These are phyloP conservation scores for Chionoecetes opilio DNA, from an alignment of 1,140 invertebrate genomes.

Conservation along the genomic window DNA sequence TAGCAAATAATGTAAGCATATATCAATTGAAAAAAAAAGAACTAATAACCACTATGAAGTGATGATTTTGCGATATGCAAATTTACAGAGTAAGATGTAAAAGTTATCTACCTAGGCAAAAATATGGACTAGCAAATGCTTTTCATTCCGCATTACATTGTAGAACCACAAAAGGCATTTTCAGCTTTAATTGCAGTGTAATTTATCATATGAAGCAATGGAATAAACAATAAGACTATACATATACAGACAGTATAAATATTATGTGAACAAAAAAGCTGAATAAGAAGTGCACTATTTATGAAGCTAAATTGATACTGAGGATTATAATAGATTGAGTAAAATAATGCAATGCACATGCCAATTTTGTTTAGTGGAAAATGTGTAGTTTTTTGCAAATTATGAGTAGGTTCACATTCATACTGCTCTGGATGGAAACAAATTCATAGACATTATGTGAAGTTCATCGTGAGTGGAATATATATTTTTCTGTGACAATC, in stretches of 20 bases:
- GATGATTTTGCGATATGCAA: constrained; percentile 46
- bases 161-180: constrained; percentile 77
- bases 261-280: neutral
- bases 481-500: too few relatives aligned
- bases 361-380: neutral
- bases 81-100: constrained; percentile 56
- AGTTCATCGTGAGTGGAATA: neutral
- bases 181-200: constrained; percentile 47
- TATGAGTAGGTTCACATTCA: too few relatives aligned
- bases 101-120: constrained; percentile 74
- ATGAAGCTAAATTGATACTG: neutral
- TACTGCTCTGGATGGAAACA: neutral
- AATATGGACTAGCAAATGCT: constrained; percentile 74
- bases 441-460: neutral
- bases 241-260: neutral
- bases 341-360: neutral
- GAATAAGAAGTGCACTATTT: neutral
- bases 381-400: neutral
- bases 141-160: constrained; percentile 62
- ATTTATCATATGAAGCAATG: constrained; percentile 2
- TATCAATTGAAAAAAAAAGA: constrained; percentile 46
- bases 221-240: constrained; percentile 22
- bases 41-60: constrained; percentile 49
- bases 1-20: constrained; percentile 57
- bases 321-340: neutral